Base-by-base conservation (phyloP, 2,797 vertebrate species). In the Odontamblyopus lacepedii region DNA sequence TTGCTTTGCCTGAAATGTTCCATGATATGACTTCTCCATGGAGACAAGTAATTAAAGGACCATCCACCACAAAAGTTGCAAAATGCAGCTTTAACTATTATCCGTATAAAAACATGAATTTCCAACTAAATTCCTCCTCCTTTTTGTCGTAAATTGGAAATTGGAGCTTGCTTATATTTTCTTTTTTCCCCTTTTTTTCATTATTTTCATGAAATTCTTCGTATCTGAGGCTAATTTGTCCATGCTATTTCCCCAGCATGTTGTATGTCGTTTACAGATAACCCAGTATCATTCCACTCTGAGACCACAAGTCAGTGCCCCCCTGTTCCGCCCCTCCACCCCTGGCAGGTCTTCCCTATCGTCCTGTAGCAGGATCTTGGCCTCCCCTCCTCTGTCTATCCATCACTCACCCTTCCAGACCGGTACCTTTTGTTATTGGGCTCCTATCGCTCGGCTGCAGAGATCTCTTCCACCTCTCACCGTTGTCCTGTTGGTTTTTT, bases 391-490 rank as follows among this genome's bases (percentile, higher is more conserved):
- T 79, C 65, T 69, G 44, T 32, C 26, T 67, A 76, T 87, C 82
- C 67, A 67, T 81, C 87, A 79, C 82, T 72, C 78, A 76, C 80
- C 67, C 87, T 73, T 83, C 80, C 61, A 9, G 67, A 44, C 59
- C 85, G 74, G 29, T 55, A 62, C 71, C 81, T 88, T 63, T 86
- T 88, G 79, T 90, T 80, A 78, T 61, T 81, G 78, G 65, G 73
- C 78, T 62, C 63, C 76, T 92, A 88, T 91, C 89, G 81, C 86
- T 59, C 69, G 63, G 55, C 74, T 68, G 80, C 90, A 91, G 87
- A 84, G 78, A 85, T 88, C 55, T 66, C 68, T 55, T 68, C 27
- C 29, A 53, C 32, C 32, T 59, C 66, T 71, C 44, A 23, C 64
- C 50, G 73, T 67, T 73, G 66, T 81, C 72, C 48, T 1, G 41